Percentiles rank a stretch among this genome's conserved stretches.
Evolutionary conservation across 2,113 vertebrate species (phyloP).

Genomic region (Sclerurus mexicanus): DNA sequence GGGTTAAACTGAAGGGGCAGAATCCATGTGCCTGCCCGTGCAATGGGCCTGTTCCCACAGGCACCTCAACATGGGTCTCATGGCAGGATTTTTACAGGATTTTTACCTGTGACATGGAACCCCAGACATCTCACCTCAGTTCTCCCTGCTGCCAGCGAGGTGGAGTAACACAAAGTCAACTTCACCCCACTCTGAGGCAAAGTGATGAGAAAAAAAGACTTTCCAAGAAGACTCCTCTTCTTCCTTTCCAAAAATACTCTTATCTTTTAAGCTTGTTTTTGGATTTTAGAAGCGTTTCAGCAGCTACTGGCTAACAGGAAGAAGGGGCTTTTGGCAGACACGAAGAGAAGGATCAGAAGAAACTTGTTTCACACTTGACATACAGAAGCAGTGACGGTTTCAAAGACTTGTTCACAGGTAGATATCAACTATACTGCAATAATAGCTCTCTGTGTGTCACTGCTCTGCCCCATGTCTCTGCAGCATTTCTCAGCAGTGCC

Average conservation of each 20-base stretch:
- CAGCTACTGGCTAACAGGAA: neutral
- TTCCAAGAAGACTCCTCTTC: neutral
- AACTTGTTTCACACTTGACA: neutral
- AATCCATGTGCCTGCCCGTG: rapidly evolving
- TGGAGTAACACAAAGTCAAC: neutral
- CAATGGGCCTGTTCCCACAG: neutral
- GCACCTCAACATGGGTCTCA: neutral
- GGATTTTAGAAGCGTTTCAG: neutral
- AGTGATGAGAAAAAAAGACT: neutral
- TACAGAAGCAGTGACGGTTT: neutral
- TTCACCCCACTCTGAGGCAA: neutral
- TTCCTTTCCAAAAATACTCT: neutral
- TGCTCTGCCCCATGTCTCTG: neutral
- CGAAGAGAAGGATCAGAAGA: neutral
- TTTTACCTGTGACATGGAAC: neutral
- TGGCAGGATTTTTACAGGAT: neutral
- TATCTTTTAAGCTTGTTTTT: neutral
- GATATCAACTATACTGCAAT: neutral
- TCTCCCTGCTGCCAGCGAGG: neutral
- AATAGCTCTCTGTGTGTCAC: neutral
- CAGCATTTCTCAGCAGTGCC: neutral
- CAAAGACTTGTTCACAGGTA: neutral
- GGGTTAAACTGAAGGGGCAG: neutral
- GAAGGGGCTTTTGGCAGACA: neutral
- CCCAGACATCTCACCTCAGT: neutral